A percentile compares a stretch with the other conserved stretches of the same genome.
Conservation (phyloP, 2,888 invertebrate species). For the Spialia ferax region DNA sequence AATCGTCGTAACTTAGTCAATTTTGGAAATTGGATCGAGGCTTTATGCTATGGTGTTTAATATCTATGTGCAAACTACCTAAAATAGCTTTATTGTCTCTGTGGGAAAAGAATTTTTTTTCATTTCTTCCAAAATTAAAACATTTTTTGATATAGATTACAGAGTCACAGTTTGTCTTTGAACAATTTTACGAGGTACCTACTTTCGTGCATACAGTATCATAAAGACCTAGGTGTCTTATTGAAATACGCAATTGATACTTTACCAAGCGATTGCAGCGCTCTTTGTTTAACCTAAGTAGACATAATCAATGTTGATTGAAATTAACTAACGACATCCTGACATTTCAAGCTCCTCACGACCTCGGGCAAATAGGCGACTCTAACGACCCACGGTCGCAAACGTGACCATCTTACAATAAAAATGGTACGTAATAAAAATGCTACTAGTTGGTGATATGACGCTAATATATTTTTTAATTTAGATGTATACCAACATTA, state of each 20-base stretch:
- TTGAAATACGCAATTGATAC: constrained; percentile 15
- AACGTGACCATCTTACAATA: constrained; percentile 19
- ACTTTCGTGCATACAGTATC: too few species aligned
- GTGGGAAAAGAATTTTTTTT: too few species aligned
- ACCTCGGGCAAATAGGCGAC: constrained; percentile 16
- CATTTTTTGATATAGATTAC: too few species aligned
- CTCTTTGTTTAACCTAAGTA: constrained; percentile 25
- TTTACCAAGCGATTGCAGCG: constrained; percentile 19
- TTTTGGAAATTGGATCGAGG: neutral
- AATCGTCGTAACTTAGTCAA: neutral
- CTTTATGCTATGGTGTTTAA: too few species aligned
- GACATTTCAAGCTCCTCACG: constrained; percentile 16
- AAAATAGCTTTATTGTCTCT: neutral
- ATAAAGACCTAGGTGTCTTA: constrained; percentile 1
- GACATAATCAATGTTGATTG: constrained; percentile 25
- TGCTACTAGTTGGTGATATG: constrained; percentile 9
- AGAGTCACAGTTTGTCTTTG: too few species aligned
- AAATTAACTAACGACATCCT: constrained; percentile 31
- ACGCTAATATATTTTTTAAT: neutral
- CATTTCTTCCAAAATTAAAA: too few species aligned
- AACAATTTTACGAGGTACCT: too few species aligned
- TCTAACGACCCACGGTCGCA: constrained; percentile 17
- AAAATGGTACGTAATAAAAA: constrained; percentile 5
- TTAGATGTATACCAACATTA: too few species aligned
- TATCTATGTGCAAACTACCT: neutral